Base-by-base conservation (phyloP, 2,888 invertebrate species). In the Eledona agricola region DNA sequence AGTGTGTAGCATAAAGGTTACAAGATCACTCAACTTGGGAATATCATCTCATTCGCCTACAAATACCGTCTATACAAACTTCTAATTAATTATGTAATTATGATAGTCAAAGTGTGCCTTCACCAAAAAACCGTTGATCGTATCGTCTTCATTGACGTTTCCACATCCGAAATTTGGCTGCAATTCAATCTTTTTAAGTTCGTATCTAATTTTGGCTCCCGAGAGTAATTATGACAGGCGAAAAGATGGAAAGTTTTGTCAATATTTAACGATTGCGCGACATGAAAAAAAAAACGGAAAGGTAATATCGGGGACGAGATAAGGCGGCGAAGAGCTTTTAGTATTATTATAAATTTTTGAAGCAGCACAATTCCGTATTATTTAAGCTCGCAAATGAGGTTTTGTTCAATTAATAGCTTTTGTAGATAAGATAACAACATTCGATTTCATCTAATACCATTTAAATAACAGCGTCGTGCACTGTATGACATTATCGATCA, bases 1-100 rank as follows among this genome's bases (percentile, higher is more conserved):
- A 31, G 43, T 31, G 43, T 32, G 23, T 23, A 45, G 32, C 34
- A 23, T 34, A 45, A 45, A 45, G 45, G 45, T 45, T 45, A 45
- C 32, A 32, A 26, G 32, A 34, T 45, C 34, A 32, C 32, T 45
- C 45, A 25, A 31, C 34, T 7, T 16, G 45, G 32, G 45, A 45
- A 31, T 45, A 23, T 45, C 43, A 10, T 31, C 20, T 31, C 31
- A 10, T 45, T 32, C 20, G 29, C 28, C 29, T 13, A 23, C 13
- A 37, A 9, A 23, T 17, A 13, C 25, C 22, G 12, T 22, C 9
- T 35, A 22, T n/a, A 37, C 5, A 22, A 7, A 15, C 11, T 34
- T 7, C 13, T 37, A 37, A 37, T 37, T 37, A 37, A 37, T 25
- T 25, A 7, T 7, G 11, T 9, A 25, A 9, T 9, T n/a, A n/a